phyloP scores from a whole-genome alignment of 2,113 vertebrate species.

The Centropristis striata region DNA sequence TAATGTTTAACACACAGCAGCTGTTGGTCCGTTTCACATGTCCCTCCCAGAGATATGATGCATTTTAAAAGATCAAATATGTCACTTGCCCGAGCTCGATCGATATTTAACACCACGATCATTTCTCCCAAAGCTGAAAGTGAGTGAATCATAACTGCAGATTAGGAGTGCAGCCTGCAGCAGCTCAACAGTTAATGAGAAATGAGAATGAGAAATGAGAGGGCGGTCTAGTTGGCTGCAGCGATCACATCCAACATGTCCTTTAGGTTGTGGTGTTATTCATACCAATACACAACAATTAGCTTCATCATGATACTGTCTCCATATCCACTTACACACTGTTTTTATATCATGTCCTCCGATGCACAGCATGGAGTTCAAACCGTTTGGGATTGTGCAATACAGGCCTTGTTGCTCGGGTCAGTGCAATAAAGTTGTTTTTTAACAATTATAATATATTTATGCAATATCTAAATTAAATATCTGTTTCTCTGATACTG shows the following conservation, averaged over 20 bases:
- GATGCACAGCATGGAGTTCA: no score
- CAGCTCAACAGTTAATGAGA: conserved; percentile 23
- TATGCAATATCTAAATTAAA: no score
- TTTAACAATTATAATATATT: no score
- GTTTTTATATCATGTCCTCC: no score
- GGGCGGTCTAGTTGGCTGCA: conserved; percentile 24
- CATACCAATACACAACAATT: background rate
- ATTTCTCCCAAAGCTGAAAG: conserved; percentile 20
- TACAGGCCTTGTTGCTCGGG: no score
- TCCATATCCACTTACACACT: no score
- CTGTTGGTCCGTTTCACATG: background rate
- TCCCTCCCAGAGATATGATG: background rate
- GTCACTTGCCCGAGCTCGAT: background rate
- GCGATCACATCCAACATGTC: conserved; percentile 4
- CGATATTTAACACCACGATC: conserved; percentile 10
- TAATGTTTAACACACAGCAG: conserved; percentile 5
- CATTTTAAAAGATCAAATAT: conserved; percentile 9
- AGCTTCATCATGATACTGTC: no score
- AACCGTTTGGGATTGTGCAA: no score
- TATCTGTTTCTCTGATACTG: no score
- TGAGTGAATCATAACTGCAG: conserved; percentile 33
- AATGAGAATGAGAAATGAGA: conserved; percentile 14
- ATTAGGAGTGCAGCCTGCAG: conserved; percentile 33
- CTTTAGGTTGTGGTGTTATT: conserved; percentile 10
- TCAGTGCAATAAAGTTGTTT: no score